These are phyloP conservation scores for Plodia interpunctella DNA, from an alignment of 1,140 invertebrate genomes.

Conservation along the genomic window DNA sequence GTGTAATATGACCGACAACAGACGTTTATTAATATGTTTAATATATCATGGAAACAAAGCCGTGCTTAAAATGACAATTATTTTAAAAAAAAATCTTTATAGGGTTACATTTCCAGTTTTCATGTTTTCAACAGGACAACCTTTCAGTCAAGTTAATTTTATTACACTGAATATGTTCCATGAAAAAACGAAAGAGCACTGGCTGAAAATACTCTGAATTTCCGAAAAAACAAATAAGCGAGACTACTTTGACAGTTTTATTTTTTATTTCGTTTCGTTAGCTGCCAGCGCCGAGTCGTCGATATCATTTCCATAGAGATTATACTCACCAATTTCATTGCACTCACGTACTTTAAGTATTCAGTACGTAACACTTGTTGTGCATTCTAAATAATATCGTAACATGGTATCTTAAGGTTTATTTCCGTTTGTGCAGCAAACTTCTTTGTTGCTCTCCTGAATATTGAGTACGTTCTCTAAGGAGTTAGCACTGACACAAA, in stretches of 20 bases:
- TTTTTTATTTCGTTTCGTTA: not conserved
- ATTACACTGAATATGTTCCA: too few relatives aligned
- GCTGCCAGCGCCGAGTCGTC: not conserved
- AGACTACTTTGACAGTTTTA: conserved; percentile 2
- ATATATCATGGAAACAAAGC: too few relatives aligned
- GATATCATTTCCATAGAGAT: conserved; percentile 1
- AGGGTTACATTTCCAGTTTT: too few relatives aligned
- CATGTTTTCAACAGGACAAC: too few relatives aligned
- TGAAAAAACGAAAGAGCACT: not conserved
- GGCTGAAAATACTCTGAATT: not conserved
- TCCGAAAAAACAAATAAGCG: not conserved
- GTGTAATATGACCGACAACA: too few relatives aligned
- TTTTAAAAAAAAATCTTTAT: too few relatives aligned
- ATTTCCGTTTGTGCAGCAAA: conserved; percentile 21
- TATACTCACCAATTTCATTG: conserved; percentile 22
- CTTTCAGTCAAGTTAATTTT: too few relatives aligned
- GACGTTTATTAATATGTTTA: too few relatives aligned
- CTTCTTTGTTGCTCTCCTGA: conserved; percentile 33
- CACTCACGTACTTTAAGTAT: conserved; percentile 41
- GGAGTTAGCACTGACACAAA: conserved; percentile 37
- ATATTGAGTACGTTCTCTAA: conserved; percentile 39
- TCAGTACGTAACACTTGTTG: conserved; percentile 24
- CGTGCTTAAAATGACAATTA: too few relatives aligned
- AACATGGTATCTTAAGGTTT: conserved; percentile 22
- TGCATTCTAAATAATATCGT: conserved; percentile 21